Evolutionary conservation across 2,888 invertebrate species (phyloP), one percentile per base, ranked within the genome.

Genomic region (Lithophane leautieri): DNA sequence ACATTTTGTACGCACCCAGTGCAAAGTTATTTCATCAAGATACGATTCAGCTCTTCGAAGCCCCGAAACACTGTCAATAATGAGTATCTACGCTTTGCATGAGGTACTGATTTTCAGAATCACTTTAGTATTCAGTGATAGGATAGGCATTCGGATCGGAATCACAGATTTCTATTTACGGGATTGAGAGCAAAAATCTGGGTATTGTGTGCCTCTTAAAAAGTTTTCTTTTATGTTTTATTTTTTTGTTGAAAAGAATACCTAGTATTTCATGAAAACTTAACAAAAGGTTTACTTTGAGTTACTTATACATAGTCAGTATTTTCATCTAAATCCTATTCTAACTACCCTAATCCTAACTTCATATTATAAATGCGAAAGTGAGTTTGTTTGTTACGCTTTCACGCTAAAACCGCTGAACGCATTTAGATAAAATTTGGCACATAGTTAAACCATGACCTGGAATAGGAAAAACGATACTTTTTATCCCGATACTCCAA

Each of bases 11-110:
- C 61, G 40, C 50, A 68, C 19, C 34, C 16, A 56, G 14, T 19
- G 25, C 34, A 47, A 75, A 68, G 28, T 68, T 75, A 52, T 79
- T 65, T 65, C 34, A 81, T 79, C 75, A 22, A 63, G 76, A 75
- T 81, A 74, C 62, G 56, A 67, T 79, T 74, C 62, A 81, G 62
- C 50, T 42, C n/a, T 1, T n/a, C 42, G 16, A 42, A 62, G 68
- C 52, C 74, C 42, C 28, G n/a, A n/a, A 42, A 81, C 58, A 81
- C 42, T 58, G 58, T n/a, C 28, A 42, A n/a, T 25, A 40, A 79
- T 70, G 78, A 66, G 50, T n/a, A 40, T 16, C 25, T 50, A 28
- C 44, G n/a, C 50, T 56, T 62, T 63, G 40, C 63, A 56, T 52
- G 16, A 52, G 11, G 34, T 34, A 58, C 22, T 25, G n/a, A 63